A percentile compares a stretch with the other conserved stretches of the same genome.
phyloP scores from a whole-genome alignment of 2,888 invertebrate species.

The Timema cristinae region DNA sequence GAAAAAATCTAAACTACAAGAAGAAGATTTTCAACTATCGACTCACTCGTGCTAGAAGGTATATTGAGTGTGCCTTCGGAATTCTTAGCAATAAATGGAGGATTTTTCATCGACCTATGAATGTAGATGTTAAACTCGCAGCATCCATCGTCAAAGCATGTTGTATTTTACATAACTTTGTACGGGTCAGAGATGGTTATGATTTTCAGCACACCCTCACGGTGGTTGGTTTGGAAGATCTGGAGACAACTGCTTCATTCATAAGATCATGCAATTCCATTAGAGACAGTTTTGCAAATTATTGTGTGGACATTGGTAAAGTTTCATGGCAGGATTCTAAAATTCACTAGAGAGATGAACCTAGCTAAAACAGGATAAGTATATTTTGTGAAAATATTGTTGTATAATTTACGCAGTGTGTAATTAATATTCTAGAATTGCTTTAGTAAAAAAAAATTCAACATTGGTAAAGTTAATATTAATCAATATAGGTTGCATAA shows the following conservation, averaged over 20 bases:
- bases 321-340: too few relatives aligned
- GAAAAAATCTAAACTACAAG: constrained; percentile 2
- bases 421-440: too few relatives aligned
- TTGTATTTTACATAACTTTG: constrained; percentile 14
- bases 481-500: too few relatives aligned
- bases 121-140: constrained; percentile 3
- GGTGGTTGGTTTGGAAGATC: too few relatives aligned
- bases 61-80: constrained; percentile 10
- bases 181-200: constrained; percentile 6
- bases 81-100: constrained; percentile 14
- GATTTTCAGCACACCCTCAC: background rate
- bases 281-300: constrained; percentile 16
- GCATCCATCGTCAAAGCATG: constrained; percentile 14
- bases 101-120: constrained; percentile 8
- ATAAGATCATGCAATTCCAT: background rate
- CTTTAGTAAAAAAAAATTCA: too few relatives aligned
- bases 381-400: too few relatives aligned
- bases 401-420: too few relatives aligned
- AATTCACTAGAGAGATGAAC: too few relatives aligned
- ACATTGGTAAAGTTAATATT: too few relatives aligned
- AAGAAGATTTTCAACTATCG: background rate
- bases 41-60: background rate
- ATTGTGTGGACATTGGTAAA: background rate
- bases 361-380: too few relatives aligned
- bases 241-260: too few relatives aligned